Percentiles rank a stretch among this genome's conserved stretches.
phyloP scores from a whole-genome alignment of 2,113 vertebrate species.

The Bos indicus region DNA sequence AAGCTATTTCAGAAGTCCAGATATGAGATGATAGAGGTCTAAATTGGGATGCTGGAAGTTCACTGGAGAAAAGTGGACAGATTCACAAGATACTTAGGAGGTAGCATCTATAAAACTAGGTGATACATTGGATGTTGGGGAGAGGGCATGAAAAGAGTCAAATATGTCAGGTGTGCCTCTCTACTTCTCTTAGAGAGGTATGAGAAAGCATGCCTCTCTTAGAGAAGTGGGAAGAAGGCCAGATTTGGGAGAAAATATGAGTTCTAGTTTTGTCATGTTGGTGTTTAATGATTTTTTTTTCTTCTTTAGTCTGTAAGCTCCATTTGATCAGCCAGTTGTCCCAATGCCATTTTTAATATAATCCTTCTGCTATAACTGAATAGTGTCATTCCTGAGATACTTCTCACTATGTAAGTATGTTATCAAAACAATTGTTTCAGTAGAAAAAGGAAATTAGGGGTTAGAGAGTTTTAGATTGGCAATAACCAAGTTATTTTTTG shows the following conservation, averaged over 20 bases:
- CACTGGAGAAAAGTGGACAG: neutral
- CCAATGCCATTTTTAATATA: neutral
- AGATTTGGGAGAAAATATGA: neutral
- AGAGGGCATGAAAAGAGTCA: neutral
- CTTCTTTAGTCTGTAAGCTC: neutral
- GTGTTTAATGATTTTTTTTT: neutral
- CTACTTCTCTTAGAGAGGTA: neutral
- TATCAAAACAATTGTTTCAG: constrained; percentile 2
- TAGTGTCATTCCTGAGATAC: constrained; percentile 32
- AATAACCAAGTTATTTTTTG: constrained; percentile 37
- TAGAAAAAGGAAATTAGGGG: constrained; percentile 25
- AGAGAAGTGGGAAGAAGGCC: neutral
- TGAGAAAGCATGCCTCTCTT: neutral
- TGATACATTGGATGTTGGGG: neutral
- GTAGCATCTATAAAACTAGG: neutral
- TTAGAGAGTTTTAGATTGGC: constrained; percentile 3
- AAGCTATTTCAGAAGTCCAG: neutral
- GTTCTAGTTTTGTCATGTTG: neutral
- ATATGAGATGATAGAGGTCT: neutral
- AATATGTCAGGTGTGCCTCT: neutral
- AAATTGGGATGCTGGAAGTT: neutral
- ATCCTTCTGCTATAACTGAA: neutral
- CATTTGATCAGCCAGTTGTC: neutral
- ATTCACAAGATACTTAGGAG: neutral
- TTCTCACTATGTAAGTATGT: constrained; percentile 12